Evolutionary conservation across 2,888 invertebrate genomes (phyloP).

Genomic region (Erebia palarica): DNA sequence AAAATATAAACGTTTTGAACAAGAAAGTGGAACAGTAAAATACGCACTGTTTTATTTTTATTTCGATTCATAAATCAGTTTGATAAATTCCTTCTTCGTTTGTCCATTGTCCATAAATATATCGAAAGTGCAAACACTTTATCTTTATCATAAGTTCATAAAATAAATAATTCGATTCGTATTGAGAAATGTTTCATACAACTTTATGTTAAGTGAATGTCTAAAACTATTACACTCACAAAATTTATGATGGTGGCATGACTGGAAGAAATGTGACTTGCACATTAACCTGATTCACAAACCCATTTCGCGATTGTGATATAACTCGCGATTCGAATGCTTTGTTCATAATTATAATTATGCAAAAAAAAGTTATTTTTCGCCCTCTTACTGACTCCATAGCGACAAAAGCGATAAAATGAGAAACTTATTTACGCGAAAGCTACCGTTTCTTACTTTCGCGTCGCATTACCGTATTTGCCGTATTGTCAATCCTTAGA

Average conservation of each 20-base stretch:
- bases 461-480: too few species aligned
- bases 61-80: slow-evolving; percentile 6
- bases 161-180: slow-evolving; percentile 1
- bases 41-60: background rate
- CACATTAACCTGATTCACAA: slow-evolving; percentile 40
- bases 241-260: slow-evolving; percentile 41
- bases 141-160: slow-evolving; percentile 17
- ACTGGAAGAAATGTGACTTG: slow-evolving; percentile 41
- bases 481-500: too few species aligned
- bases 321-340: slow-evolving; percentile 26
- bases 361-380: background rate
- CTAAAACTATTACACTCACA: slow-evolving; percentile 5
- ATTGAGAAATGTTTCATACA: slow-evolving; percentile 3
- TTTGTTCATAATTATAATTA: background rate
- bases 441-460: too few species aligned
- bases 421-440: too few species aligned
- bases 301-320: slow-evolving; percentile 35
- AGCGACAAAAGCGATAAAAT: too few species aligned
- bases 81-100: slow-evolving; percentile 2
- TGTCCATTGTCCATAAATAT: background rate
- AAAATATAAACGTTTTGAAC: too few species aligned
- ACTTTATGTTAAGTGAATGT: slow-evolving; percentile 1
- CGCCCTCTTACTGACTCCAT: too few species aligned
- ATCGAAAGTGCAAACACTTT: slow-evolving; percentile 3
- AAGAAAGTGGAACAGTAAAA: background rate